phyloP scores from a whole-genome alignment of 1,140 invertebrate species.

The Chionoecetes opilio region DNA sequence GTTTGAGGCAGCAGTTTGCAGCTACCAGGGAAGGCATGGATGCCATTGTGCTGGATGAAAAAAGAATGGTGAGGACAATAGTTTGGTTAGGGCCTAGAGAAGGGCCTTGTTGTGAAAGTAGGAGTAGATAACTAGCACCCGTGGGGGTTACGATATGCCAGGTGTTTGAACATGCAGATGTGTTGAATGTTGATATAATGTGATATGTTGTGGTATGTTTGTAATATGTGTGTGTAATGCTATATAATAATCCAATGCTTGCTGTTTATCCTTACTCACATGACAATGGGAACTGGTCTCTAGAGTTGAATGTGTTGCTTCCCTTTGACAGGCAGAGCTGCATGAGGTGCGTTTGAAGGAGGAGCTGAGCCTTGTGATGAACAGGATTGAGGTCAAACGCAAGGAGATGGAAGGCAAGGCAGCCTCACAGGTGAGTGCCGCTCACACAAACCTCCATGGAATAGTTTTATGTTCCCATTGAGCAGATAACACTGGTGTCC shows the following conservation, averaged over 20 bases:
- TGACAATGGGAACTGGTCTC: too few relatives aligned
- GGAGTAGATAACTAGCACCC: neutral
- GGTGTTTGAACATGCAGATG: too few relatives aligned
- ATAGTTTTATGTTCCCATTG: too few relatives aligned
- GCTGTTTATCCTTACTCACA: too few relatives aligned
- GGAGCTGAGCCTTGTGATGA: conserved; percentile 88
- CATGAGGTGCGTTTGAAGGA: conserved; percentile 84
- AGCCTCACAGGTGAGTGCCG: neutral
- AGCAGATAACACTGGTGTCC: too few relatives aligned
- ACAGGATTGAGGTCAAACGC: conserved; percentile 88
- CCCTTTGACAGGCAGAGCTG: conserved; percentile 42
- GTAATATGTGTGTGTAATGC: too few relatives aligned
- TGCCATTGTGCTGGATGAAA: conserved; percentile 59
- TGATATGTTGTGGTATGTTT: too few relatives aligned
- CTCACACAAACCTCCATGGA: neutral
- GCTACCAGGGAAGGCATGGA: conserved; percentile 74
- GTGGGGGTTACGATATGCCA: too few relatives aligned
- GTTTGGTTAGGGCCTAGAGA: neutral
- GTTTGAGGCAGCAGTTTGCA: conserved; percentile 78
- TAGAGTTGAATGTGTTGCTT: neutral
- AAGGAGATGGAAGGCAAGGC: conserved; percentile 84
- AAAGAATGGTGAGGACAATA: conserved; percentile 48
- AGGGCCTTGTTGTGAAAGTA: neutral
- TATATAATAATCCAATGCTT: too few relatives aligned
- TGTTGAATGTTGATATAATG: too few relatives aligned